Percentiles rank a stretch among this genome's conserved stretches.
Evolutionary conservation across 2,113 vertebrate species (phyloP).

Genomic region (Sardina pilchardus): DNA sequence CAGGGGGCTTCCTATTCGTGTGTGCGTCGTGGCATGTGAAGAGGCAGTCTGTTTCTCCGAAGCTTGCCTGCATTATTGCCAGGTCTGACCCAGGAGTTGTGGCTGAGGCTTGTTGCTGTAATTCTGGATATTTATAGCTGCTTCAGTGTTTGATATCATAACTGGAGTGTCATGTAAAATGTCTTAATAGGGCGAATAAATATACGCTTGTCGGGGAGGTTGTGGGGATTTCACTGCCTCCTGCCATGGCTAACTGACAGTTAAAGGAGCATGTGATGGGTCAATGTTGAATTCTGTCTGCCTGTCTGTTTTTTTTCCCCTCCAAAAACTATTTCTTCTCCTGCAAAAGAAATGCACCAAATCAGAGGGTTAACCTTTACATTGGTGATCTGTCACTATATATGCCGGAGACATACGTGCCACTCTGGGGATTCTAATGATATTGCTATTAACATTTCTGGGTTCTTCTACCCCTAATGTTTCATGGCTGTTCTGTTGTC

Average conservation of each 20-base stretch:
- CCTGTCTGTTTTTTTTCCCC: background rate
- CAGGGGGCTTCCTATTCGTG: slow-evolving; percentile 46
- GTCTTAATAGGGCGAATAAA: background rate
- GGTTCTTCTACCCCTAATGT: slow-evolving; percentile 29
- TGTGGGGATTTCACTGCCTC: background rate
- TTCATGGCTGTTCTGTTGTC: slow-evolving; percentile 58
- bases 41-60: slow-evolving; percentile 42
- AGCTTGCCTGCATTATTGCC: slow-evolving; percentile 27
- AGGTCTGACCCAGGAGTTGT: slow-evolving; percentile 46
- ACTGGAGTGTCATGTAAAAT: slow-evolving; percentile 49
- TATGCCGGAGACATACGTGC: background rate
- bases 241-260: background rate
- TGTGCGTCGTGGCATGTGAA: slow-evolving; percentile 4
- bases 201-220: background rate
- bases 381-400: background rate
- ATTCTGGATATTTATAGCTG: slow-evolving; percentile 51
- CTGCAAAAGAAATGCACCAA: too few species aligned
- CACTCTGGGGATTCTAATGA: slow-evolving; percentile 46
- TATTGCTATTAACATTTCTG: slow-evolving; percentile 30
- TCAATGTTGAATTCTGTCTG: background rate
- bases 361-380: background rate
- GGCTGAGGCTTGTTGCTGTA: slow-evolving; percentile 45
- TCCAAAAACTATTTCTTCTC: too few species aligned
- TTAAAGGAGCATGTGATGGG: background rate
- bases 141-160: slow-evolving; percentile 61